These are phyloP conservation scores for Heteropelma amictum DNA, from an alignment of 2,888 invertebrate genomes.

Conservation along the genomic window DNA sequence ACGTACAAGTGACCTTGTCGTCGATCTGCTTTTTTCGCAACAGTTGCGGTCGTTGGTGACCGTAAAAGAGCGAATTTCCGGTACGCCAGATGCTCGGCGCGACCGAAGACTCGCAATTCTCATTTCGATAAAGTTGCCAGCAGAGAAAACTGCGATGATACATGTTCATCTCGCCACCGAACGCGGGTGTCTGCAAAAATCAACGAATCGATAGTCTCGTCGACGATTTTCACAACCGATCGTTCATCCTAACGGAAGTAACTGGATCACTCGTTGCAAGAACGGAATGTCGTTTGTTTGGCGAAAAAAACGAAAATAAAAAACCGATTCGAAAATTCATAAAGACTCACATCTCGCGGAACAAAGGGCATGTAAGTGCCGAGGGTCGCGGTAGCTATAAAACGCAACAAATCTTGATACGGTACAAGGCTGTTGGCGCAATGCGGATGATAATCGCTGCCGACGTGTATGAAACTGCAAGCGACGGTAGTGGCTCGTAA, in stretches of 20 bases:
- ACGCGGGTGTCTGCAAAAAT: slow-evolving; percentile 57
- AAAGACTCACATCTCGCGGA: slow-evolving; percentile 79
- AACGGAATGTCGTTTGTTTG: too few species aligned
- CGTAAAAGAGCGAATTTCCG: slow-evolving; percentile 80
- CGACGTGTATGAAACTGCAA: slow-evolving; percentile 87
- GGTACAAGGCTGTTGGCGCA: slow-evolving; percentile 85
- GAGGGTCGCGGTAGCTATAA: slow-evolving; percentile 86
- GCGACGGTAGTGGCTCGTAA: slow-evolving; percentile 86
- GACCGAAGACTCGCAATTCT: slow-evolving; percentile 55
- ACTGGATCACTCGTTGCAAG: too few species aligned
- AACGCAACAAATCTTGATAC: slow-evolving; percentile 86
- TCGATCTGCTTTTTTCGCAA: slow-evolving; percentile 83
- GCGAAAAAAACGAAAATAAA: too few species aligned
- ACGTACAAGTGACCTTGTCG: slow-evolving; percentile 81
- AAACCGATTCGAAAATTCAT: too few species aligned
- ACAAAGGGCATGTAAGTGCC: slow-evolving; percentile 84
- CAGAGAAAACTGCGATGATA: slow-evolving; percentile 82
- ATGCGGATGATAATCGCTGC: slow-evolving; percentile 83
- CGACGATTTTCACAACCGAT: neutral
- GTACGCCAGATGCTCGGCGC: slow-evolving; percentile 68
- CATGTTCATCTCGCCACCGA: slow-evolving; percentile 78
- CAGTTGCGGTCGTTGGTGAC: slow-evolving; percentile 80
- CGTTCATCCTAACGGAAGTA: neutral
- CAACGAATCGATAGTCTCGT: neutral
- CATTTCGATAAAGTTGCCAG: slow-evolving; percentile 72